A percentile compares a stretch with the other conserved stretches of the same genome.
Evolutionary conservation across 2,888 invertebrate species (phyloP).

Genomic region (Ormyrus rosae): DNA sequence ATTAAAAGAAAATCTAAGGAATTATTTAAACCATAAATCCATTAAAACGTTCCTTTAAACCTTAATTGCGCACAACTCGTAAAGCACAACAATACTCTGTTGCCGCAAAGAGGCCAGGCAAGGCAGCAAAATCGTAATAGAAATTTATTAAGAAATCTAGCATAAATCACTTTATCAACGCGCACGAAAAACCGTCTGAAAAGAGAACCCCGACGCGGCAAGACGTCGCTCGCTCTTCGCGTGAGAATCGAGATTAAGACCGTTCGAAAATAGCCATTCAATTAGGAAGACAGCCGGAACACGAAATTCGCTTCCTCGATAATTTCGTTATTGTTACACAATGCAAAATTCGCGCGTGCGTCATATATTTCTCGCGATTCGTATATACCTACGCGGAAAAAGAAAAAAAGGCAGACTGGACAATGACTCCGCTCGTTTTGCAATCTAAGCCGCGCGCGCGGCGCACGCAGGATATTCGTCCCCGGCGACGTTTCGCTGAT

Average conservation of each 20-base stretch:
- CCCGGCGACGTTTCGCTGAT: slow-evolving; percentile 14
- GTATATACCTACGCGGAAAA: slow-evolving; percentile 32
- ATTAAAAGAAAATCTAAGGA: too few relatives aligned
- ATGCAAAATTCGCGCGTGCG: slow-evolving; percentile 28
- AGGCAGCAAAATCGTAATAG: too few relatives aligned
- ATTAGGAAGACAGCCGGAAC: neutral
- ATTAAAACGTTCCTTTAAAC: too few relatives aligned
- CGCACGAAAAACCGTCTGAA: too few relatives aligned
- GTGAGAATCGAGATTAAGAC: slow-evolving; percentile 19
- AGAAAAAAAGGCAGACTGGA: neutral
- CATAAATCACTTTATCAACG: too few relatives aligned
- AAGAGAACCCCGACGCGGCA: too few relatives aligned
- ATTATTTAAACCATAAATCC: too few relatives aligned
- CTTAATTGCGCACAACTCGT: too few relatives aligned
- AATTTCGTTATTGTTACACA: slow-evolving; percentile 14
- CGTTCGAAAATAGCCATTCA: slow-evolving; percentile 6
- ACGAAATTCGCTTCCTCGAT: neutral
- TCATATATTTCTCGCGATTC: slow-evolving; percentile 11
- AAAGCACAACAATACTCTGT: too few relatives aligned
- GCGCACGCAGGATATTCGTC: neutral
- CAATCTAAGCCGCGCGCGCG: slow-evolving; percentile 6
- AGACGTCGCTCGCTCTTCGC: neutral
- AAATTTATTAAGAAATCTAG: too few relatives aligned
- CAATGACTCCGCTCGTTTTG: slow-evolving; percentile 45
- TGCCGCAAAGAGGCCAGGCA: too few relatives aligned